Percentiles rank a stretch among this genome's conserved stretches.
Evolutionary conservation across 2,888 invertebrate genomes (phyloP).

Genomic region (Cheilosia soror): DNA sequence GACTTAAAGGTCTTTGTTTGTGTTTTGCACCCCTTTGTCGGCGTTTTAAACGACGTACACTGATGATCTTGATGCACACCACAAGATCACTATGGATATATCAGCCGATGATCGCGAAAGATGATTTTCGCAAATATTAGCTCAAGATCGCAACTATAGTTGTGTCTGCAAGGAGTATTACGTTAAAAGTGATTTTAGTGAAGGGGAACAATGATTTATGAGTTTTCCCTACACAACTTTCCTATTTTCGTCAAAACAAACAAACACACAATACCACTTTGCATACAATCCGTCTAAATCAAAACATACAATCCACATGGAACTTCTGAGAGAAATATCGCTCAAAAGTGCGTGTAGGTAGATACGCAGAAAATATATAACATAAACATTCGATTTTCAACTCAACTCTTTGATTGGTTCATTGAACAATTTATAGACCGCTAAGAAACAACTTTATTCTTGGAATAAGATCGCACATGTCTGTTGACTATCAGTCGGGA

Average conservation of each 20-base stretch:
- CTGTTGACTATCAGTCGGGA: conserved; percentile 6
- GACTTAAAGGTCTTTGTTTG: conserved; percentile 61
- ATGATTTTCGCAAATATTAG: conserved; percentile 68
- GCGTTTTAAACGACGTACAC: conserved; percentile 40
- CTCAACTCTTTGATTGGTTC: conserved; percentile 61
- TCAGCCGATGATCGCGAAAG: conserved; percentile 63
- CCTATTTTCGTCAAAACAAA: conserved; percentile 15
- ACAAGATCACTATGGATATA: conserved; percentile 59
- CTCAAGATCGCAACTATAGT: conserved; percentile 40
- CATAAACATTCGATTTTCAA: conserved; percentile 60
- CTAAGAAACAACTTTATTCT: conserved; percentile 42
- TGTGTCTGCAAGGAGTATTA: conserved; percentile 7
- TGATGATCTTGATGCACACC: conserved; percentile 41
- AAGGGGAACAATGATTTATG: not conserved
- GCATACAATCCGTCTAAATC: conserved; percentile 17
- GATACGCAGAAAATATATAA: conserved; percentile 57
- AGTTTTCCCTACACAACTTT: not conserved
- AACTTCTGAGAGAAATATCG: conserved; percentile 28
- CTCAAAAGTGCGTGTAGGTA: conserved; percentile 36
- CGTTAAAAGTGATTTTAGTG: conserved; percentile 14
- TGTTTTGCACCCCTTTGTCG: conserved; percentile 66
- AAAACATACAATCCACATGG: conserved; percentile 45
- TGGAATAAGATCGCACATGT: conserved; percentile 38
- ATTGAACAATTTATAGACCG: conserved; percentile 49
- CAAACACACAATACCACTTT: conserved; percentile 19